Conservation (phyloP, 2,888 invertebrate species). For the Seladonia tumulorum region DNA sequence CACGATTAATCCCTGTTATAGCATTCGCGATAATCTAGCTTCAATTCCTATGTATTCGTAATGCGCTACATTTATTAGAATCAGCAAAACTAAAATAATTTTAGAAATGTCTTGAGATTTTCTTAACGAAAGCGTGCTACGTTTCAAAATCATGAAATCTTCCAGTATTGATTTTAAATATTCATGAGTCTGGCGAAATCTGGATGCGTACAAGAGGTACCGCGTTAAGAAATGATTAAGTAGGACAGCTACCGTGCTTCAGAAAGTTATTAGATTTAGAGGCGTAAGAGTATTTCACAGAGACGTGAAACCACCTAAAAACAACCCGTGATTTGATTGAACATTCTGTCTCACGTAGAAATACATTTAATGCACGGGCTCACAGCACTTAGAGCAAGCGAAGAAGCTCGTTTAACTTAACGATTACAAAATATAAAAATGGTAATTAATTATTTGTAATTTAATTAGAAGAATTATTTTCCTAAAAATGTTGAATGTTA, state of each 20-base stretch:
- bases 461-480: neutral
- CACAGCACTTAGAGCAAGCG: neutral
- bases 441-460: neutral
- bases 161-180: constrained; percentile 41
- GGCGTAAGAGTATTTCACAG: neutral
- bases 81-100: neutral
- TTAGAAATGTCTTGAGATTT: neutral
- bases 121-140: neutral
- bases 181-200: constrained; percentile 47
- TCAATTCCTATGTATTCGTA: neutral
- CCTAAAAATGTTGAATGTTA: neutral
- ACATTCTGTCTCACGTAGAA: neutral
- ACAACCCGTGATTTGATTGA: neutral
- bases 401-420: neutral
- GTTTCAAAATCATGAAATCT: neutral
- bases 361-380: neutral
- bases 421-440: neutral
- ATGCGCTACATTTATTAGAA: neutral
- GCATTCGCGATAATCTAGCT: neutral
- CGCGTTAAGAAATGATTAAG: constrained; percentile 42
- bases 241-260: constrained; percentile 36
- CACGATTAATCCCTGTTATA: constrained; percentile 10
- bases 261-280: constrained; percentile 48
- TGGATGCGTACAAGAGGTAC: constrained; percentile 6
- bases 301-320: neutral